phyloP scores from a whole-genome alignment of 2,888 invertebrate species.

The Brachycybe producta region DNA sequence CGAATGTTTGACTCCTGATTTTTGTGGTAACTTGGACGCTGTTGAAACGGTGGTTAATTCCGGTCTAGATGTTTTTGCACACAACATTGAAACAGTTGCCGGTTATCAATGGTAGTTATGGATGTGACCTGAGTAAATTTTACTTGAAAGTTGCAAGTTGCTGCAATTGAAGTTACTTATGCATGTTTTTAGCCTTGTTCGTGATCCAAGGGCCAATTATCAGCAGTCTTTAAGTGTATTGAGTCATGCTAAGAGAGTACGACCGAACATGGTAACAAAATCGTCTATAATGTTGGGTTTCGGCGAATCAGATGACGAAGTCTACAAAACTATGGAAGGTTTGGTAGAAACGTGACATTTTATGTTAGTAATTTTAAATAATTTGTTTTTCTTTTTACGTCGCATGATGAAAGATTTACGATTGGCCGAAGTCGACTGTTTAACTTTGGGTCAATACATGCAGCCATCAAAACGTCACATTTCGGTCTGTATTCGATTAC shows the following conservation, averaged over 20 bases:
- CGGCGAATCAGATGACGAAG: constrained; percentile 72
- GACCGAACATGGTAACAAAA: constrained; percentile 79
- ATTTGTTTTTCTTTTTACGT: background rate
- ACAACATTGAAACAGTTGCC: constrained; percentile 96
- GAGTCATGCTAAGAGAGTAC: constrained; percentile 62
- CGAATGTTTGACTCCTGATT: constrained; percentile 95
- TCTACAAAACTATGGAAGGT: constrained; percentile 71
- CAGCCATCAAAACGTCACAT: constrained; percentile 95
- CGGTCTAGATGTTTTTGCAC: constrained; percentile 92
- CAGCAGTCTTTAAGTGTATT: constrained; percentile 75
- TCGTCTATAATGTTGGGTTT: constrained; percentile 97
- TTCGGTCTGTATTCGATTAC: constrained; percentile 41
- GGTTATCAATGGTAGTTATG: constrained; percentile 65
- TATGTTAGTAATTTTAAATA: constrained; percentile 1
- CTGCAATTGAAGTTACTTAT: background rate
- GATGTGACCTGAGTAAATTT: too few species aligned
- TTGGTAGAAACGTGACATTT: constrained; percentile 17
- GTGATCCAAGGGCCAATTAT: constrained; percentile 86
- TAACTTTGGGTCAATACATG: constrained; percentile 98
- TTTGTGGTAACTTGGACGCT: constrained; percentile 62
- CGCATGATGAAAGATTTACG: constrained; percentile 53
- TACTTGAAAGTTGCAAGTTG: too few species aligned
- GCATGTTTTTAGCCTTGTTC: constrained; percentile 47
- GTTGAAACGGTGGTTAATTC: constrained; percentile 61
- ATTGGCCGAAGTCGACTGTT: constrained; percentile 72